phyloP scores from a whole-genome alignment of 2,113 vertebrate genomes.

The Promerops cafer region DNA sequence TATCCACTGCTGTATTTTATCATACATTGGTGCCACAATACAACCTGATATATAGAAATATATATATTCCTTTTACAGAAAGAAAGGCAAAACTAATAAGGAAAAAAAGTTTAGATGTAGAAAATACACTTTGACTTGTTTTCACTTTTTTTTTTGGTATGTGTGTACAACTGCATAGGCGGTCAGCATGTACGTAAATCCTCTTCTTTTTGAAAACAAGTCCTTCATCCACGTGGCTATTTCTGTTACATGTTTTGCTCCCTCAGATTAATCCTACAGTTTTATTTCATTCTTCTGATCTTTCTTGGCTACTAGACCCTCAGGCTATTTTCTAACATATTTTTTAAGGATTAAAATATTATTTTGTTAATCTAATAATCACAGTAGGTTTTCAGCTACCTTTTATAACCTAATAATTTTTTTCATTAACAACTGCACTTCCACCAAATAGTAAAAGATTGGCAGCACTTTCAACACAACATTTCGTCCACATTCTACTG shows the following conservation, averaged over 20 bases:
- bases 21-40: not conserved
- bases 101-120: not conserved
- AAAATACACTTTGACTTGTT: not conserved
- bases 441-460: not conserved
- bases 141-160: not conserved
- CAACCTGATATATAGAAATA: not conserved
- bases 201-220: not conserved
- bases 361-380: not conserved
- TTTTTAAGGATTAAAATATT: not conserved
- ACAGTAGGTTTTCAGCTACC: not conserved
- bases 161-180: not conserved
- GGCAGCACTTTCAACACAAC: not conserved
- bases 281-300: not conserved
- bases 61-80: not conserved
- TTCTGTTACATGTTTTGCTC: not conserved
- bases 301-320: not conserved
- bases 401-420: not conserved
- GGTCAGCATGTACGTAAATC: fast-evolving
- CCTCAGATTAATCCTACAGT: not conserved
- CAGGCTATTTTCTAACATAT: not conserved
- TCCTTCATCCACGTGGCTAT: not conserved
- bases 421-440: not conserved
- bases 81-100: not conserved
- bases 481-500: not conserved
- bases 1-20: not conserved